phyloP scores from a whole-genome alignment of 2,113 vertebrate species.

The Romanogobio albipinnatus region DNA sequence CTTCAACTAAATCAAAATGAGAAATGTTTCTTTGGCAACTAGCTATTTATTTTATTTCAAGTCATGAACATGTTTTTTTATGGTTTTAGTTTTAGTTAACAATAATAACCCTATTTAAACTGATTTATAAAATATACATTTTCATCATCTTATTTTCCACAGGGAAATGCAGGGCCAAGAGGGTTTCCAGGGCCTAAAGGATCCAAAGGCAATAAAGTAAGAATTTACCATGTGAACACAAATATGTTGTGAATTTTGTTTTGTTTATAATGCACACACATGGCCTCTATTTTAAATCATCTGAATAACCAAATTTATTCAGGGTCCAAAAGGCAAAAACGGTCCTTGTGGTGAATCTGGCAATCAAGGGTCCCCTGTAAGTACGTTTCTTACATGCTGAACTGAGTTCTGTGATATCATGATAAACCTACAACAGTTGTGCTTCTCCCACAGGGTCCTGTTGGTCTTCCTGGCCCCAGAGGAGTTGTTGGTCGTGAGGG shows the following conservation, averaged over 20 bases:
- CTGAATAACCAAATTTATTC: constrained; percentile 44
- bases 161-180: constrained; percentile 89
- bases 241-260: background rate
- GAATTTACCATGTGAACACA: constrained; percentile 30
- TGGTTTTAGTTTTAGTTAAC: background rate
- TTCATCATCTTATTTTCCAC: constrained; percentile 46
- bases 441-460: constrained; percentile 78
- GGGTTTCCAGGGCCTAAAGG: constrained; percentile 87
- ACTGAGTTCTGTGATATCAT: background rate
- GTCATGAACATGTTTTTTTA: background rate
- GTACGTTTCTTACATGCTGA: constrained; percentile 55
- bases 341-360: constrained; percentile 80
- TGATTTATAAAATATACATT: background rate
- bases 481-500: constrained; percentile 92
- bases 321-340: constrained; percentile 92
- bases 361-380: constrained; percentile 84
- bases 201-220: constrained; percentile 93
- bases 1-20: background rate
- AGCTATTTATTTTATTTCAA: background rate
- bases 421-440: constrained; percentile 1
- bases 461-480: constrained; percentile 84
- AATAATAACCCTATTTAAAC: background rate
- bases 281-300: background rate
- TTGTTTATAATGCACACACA: background rate
- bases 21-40: background rate